Base-by-base conservation (phyloP, 53 echinoderm and acorn worm genomes). In the Holothuria leucospilota region DNA sequence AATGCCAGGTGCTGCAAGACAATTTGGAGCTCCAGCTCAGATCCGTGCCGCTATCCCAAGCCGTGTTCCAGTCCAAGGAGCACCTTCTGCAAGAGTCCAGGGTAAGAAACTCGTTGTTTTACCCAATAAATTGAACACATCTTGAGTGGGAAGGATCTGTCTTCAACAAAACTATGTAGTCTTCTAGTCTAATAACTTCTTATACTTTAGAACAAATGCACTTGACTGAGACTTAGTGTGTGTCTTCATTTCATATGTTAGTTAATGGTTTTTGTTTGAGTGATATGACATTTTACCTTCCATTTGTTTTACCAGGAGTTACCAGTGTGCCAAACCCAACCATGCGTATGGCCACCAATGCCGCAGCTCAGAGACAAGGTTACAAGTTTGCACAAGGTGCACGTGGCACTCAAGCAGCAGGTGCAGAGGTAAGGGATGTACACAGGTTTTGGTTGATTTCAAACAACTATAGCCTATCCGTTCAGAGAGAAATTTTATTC, bases 51-150 rank as follows among this genome's bases (percentile, higher is more conserved):
- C 84, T 42, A 61, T 80, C 56, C 80, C 80, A 26, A 80, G 61
- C 5, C 6, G 84, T 4, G 68, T 83, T 13, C 66, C 62, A 2
- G 68, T 83, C 14, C 84, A 39, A 20, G 84, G 65, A 34, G 51
- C 65, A 2, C 84, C 65, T 15, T 83, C 84, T 34, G 80, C 58
- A 51, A 59, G 61, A 60, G 80, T 80, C 27, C 80, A 15, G 59
- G 61, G 80, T 80, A 30, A 30, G 27, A 26, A 25, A 56, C 15
- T 16, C 16, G 46, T 8, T 8, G 46, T 8, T 8, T 2, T 0
- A 7, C 8, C 89, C 93, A 2, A 69, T 77, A 77, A 83, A 84
- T 24, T 78, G 68, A 28, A 75, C 75, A 4, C 42, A 88, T 1
- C 3, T 64, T 84, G 15, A 84, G 91, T 51, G 71, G 69, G 23